Evolutionary conservation across 2,888 invertebrate genomes (phyloP).

Genomic region (Gastrophysa polygoni): DNA sequence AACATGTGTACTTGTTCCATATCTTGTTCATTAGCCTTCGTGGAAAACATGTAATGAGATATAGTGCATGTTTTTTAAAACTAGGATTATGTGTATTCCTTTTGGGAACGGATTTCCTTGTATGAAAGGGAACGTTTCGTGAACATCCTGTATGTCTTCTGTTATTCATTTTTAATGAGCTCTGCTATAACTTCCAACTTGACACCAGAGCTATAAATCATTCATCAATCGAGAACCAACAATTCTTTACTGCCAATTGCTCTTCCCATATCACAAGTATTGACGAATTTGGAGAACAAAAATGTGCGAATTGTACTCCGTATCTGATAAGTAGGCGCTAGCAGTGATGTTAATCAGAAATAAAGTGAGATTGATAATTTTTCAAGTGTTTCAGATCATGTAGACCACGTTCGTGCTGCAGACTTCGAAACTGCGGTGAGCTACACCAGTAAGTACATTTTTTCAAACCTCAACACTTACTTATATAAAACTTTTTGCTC

Average conservation of each 20-base stretch:
- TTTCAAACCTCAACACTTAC: no score
- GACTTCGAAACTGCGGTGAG: constrained; percentile 68
- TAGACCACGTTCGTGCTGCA: constrained; percentile 61
- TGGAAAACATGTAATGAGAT: no score
- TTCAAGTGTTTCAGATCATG: constrained; percentile 62
- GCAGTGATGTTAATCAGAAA: not conserved
- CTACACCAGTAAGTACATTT: constrained; percentile 61
- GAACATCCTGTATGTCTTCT: not conserved
- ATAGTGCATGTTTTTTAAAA: no score
- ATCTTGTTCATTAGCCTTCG: no score
- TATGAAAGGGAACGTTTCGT: no score
- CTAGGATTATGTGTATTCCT: no score
- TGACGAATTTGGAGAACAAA: not conserved
- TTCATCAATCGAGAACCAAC: no score
- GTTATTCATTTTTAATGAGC: not conserved
- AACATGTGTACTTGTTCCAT: no score
- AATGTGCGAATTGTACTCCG: not conserved
- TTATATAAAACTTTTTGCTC: no score
- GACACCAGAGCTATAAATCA: not conserved
- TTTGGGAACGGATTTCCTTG: no score
- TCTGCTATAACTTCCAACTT: not conserved
- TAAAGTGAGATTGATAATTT: not conserved
- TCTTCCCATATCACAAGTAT: not conserved
- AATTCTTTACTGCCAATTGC: no score
- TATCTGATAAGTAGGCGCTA: not conserved